Conservation (phyloP, 2,797 vertebrate species). For the Morelia viridis region DNA sequence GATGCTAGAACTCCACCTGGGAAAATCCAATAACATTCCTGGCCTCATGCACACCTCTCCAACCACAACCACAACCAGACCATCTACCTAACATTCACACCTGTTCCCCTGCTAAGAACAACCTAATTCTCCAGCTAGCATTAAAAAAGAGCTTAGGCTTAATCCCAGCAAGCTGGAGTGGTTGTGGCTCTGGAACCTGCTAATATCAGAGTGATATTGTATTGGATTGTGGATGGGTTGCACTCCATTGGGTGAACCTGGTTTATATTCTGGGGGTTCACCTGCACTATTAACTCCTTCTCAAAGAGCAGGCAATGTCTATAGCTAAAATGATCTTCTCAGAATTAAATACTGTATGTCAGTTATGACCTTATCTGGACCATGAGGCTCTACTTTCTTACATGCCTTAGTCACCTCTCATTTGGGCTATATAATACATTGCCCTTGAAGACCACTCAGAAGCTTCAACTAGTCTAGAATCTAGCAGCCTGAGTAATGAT, state of each 20-base stretch:
- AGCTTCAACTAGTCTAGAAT: not conserved
- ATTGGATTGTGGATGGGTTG: not conserved
- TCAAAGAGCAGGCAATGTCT: not conserved
- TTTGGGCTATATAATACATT: not conserved
- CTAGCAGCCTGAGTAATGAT: not conserved
- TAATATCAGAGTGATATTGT: not conserved
- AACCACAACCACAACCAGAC: not conserved
- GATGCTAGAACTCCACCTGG: not conserved
- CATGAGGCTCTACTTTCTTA: not conserved
- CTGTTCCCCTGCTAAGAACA: not conserved
- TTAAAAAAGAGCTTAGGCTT: not conserved
- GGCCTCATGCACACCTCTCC: not conserved
- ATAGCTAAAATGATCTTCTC: not conserved
- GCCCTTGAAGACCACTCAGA: not conserved
- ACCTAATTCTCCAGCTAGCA: not conserved
- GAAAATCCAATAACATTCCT: not conserved
- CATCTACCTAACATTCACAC: not conserved
- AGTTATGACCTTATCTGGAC: not conserved
- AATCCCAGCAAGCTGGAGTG: not conserved
- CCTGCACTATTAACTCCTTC: not conserved
- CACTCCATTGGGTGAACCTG: not conserved
- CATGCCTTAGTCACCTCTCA: not conserved
- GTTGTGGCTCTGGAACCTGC: not conserved
- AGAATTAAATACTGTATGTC: not conserved
- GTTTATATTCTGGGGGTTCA: not conserved